Evolutionary conservation across 2,113 vertebrate species (phyloP).

Genomic region (Camelus bactrianus): DNA sequence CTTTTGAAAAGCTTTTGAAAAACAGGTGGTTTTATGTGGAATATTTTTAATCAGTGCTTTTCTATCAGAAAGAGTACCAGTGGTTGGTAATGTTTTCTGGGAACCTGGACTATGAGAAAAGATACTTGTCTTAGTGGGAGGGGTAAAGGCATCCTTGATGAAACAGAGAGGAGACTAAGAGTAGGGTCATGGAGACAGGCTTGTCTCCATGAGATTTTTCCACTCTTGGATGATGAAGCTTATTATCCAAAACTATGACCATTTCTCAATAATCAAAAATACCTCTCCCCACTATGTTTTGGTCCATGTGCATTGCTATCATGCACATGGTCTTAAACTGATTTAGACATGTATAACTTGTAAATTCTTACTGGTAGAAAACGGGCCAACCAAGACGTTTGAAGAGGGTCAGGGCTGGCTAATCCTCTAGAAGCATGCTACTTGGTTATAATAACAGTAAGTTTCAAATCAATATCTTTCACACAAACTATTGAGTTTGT

Average conservation of each 20-base stretch:
- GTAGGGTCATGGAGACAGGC: not conserved
- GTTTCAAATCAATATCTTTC: not conserved
- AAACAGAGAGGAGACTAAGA: not conserved
- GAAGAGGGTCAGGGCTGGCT: not conserved
- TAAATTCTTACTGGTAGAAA: not conserved
- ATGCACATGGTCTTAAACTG: not conserved
- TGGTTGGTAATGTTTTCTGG: not conserved
- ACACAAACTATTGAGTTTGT: not conserved
- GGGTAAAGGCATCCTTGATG: not conserved
- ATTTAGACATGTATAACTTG: not conserved
- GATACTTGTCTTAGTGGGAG: not conserved
- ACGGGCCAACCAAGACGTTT: not conserved
- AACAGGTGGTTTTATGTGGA: not conserved
- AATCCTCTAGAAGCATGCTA: not conserved
- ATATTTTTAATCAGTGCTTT: not conserved
- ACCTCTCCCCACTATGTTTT: not conserved
- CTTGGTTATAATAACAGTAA: not conserved
- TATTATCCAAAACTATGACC: not conserved
- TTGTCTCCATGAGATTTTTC: not conserved
- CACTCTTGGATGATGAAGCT: not conserved
- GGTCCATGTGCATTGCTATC: not conserved
- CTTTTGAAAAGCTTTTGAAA: conserved; percentile 6
- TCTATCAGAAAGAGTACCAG: not conserved
- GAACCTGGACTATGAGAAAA: not conserved
- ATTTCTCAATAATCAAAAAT: conserved; percentile 2